Percentiles rank a stretch among this genome's conserved stretches.
These are phyloP conservation scores for Trididemnum nubilum DNA, from an alignment of 23 tunicate species.

Conservation along the genomic window DNA sequence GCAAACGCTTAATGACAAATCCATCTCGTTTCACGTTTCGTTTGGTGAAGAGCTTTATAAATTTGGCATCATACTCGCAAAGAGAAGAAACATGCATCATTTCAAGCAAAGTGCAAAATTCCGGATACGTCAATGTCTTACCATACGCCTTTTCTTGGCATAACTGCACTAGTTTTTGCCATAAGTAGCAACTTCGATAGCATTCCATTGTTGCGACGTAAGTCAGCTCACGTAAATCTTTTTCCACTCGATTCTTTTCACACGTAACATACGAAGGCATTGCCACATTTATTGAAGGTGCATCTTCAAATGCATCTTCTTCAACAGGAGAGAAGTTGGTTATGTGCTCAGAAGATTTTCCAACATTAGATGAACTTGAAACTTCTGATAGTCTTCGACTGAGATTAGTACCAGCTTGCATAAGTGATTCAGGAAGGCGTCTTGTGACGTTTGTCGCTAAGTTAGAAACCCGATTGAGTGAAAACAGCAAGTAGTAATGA, in stretches of 20 bases:
- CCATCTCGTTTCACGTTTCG: conserved; percentile 21
- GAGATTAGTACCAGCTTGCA: not conserved
- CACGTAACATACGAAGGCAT: conserved; percentile 32
- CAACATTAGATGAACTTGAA: not conserved
- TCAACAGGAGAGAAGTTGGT: not conserved
- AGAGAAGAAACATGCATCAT: conserved; percentile 36
- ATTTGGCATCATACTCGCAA: conserved; percentile 27
- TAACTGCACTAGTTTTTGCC: conserved; percentile 34
- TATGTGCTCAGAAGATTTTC: no score
- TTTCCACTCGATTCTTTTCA: conserved; percentile 30
- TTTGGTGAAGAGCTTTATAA: not conserved
- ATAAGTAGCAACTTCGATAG: conserved; percentile 33
- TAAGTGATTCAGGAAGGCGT: not conserved
- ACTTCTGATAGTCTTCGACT: conserved; percentile 35
- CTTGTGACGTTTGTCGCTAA: not conserved
- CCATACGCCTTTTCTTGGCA: conserved; percentile 43
- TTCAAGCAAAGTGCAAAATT: conserved; percentile 26
- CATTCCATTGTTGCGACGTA: conserved; percentile 39
- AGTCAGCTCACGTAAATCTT: conserved; percentile 6
- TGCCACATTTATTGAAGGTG: not conserved
- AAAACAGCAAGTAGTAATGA: conserved; percentile 40
- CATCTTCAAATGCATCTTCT: not conserved
- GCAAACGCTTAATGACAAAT: conserved; percentile 31
- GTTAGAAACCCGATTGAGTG: not conserved
- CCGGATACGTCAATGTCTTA: not conserved